Conservation (phyloP, 2,113 vertebrate genomes). For the Bos indicus region DNA sequence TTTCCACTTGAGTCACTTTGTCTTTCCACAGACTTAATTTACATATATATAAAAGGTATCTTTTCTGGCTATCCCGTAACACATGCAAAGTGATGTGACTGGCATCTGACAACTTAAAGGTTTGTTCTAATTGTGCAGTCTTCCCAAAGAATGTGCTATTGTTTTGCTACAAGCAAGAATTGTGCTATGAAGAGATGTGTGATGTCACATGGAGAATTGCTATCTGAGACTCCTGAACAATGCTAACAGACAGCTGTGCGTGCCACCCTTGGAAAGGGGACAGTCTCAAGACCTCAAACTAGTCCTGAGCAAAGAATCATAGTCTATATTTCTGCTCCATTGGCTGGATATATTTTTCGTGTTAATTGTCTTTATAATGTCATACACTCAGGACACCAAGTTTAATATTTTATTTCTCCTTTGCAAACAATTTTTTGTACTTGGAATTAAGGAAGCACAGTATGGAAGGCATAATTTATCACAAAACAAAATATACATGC, state of each 20-base stretch:
- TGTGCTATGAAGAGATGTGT: background rate
- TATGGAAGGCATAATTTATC: background rate
- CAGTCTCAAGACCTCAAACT: background rate
- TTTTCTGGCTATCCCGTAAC: background rate
- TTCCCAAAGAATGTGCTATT: background rate
- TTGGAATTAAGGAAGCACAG: background rate
- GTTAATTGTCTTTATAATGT: conserved; percentile 20
- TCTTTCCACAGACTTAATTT: background rate
- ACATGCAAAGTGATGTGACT: background rate
- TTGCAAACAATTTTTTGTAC: background rate
- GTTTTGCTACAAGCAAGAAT: background rate
- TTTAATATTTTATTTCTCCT: conserved; percentile 10
- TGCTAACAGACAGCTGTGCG: background rate
- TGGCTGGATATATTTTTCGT: background rate
- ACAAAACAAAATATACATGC: background rate
- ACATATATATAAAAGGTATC: background rate
- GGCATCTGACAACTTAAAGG: background rate
- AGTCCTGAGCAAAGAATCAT: background rate
- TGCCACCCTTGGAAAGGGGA: background rate
- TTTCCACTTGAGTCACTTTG: background rate
- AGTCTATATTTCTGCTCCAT: background rate
- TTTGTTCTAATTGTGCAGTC: background rate
- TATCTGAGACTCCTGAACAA: background rate
- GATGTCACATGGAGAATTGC: background rate
- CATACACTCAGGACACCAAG: background rate